Evolutionary conservation across 2,797 vertebrate genomes (phyloP).

Genomic region (Pseudopleuronectes americanus): DNA sequence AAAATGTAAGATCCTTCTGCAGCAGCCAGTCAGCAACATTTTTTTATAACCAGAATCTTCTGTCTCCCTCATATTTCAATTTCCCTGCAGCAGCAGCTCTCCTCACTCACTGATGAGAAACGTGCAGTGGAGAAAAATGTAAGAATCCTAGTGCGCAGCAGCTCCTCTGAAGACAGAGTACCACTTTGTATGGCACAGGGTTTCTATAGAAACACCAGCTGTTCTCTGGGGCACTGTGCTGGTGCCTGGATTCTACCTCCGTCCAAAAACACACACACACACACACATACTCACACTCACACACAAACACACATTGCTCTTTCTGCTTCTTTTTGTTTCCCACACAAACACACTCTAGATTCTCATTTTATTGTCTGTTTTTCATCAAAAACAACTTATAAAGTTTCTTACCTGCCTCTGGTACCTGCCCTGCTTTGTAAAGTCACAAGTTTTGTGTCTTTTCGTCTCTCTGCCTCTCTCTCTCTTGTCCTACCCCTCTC

Average conservation of each 20-base stretch:
- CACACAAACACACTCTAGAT: slow-evolving; percentile 23
- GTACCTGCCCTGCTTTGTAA: slow-evolving; percentile 82
- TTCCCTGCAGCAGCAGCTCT: slow-evolving; percentile 2
- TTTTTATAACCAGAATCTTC: slow-evolving; percentile 17
- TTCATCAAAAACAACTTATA: slow-evolving; percentile 47
- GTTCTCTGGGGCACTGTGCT: too few species aligned
- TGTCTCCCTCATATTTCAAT: neutral
- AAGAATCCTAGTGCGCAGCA: neutral
- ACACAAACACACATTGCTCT: neutral
- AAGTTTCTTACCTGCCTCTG: slow-evolving; percentile 83
- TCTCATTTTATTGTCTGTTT: slow-evolving; percentile 28
- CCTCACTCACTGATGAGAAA: slow-evolving; percentile 10
- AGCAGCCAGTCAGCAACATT: slow-evolving; percentile 9
- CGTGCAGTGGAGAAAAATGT: slow-evolving; percentile 19
- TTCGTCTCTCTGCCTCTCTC: slow-evolving; percentile 68
- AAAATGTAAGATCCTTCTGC: slow-evolving; percentile 5
- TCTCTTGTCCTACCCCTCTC: slow-evolving; percentile 46
- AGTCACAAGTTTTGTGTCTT: slow-evolving; percentile 74
- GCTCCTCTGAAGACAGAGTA: slow-evolving; percentile 44
- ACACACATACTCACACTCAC: slow-evolving; percentile 21
- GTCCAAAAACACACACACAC: slow-evolving; percentile 25
- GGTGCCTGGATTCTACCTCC: slow-evolving; percentile 48
- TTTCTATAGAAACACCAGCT: slow-evolving; percentile 82
- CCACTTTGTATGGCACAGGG: slow-evolving; percentile 51
- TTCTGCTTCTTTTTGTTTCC: slow-evolving; percentile 21